Evolutionary conservation across 2,113 vertebrate species (phyloP).

Genomic region (Calypte anna): DNA sequence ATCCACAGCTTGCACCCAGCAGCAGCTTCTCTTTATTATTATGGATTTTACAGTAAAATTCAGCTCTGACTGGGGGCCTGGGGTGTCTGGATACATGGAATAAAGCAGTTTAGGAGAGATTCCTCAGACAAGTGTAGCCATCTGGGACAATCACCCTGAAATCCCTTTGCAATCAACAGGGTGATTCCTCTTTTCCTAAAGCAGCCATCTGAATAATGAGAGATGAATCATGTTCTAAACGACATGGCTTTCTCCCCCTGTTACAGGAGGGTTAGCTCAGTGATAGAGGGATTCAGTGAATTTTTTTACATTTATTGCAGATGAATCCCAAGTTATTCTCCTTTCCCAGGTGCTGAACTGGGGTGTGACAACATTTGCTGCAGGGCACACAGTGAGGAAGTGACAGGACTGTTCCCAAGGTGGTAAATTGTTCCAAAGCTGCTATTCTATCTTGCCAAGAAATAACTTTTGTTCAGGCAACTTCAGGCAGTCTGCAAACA

Average conservation of each 20-base stretch:
- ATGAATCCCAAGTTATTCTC: background rate
- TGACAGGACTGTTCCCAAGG: background rate
- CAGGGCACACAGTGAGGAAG: background rate
- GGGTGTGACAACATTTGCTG: background rate
- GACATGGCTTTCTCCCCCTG: background rate
- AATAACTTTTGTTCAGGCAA: background rate
- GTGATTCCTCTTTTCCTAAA: background rate
- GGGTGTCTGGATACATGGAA: background rate
- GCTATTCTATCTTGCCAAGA: background rate
- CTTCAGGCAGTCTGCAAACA: background rate
- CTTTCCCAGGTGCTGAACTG: background rate
- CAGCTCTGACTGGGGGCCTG: background rate
- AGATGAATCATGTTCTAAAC: background rate
- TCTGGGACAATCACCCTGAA: background rate
- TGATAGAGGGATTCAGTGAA: background rate
- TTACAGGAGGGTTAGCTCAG: background rate
- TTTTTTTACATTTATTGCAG: background rate
- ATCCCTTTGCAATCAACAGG: background rate
- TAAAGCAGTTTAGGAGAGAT: background rate
- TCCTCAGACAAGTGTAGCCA: background rate
- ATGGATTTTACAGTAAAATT: background rate
- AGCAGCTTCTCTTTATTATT: background rate
- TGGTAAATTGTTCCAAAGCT: background rate
- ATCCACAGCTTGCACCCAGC: background rate
- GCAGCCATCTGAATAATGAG: background rate